Evolutionary conservation across 1,140 invertebrate genomes (phyloP).

Genomic region (Conus ventricosus): DNA sequence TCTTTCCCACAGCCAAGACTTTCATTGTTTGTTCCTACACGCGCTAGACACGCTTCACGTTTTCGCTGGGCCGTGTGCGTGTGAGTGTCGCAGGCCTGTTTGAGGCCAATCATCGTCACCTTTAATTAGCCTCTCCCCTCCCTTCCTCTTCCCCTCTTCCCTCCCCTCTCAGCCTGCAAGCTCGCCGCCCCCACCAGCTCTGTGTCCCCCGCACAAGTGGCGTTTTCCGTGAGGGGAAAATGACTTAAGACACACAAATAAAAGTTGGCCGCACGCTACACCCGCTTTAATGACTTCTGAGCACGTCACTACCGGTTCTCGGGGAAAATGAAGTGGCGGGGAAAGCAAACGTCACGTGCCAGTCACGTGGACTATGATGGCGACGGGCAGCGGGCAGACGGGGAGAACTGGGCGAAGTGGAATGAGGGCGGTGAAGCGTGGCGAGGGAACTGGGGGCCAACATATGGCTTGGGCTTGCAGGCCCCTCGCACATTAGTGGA

Average conservation of each 20-base stretch:
- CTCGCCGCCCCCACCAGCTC: too few relatives aligned
- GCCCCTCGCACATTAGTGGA: not conserved
- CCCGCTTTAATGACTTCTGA: conserved; percentile 1
- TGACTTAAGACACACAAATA: not conserved
- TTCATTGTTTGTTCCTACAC: not conserved
- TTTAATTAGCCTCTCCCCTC: not conserved
- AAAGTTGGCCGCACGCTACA: not conserved
- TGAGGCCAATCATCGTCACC: conserved; percentile 9
- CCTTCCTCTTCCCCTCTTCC: too few relatives aligned
- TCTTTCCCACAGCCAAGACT: not conserved
- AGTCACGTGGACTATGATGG: conserved; percentile 3
- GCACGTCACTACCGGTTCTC: not conserved
- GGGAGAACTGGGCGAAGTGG: not conserved
- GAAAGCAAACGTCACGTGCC: conserved; percentile 16
- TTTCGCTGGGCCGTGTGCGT: not conserved
- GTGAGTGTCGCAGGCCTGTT: not conserved
- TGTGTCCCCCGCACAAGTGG: too few relatives aligned
- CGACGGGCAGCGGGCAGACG: not conserved
- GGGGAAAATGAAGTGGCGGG: conserved; percentile 12
- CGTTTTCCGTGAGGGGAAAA: not conserved
- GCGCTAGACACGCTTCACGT: not conserved
- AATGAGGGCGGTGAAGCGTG: not conserved
- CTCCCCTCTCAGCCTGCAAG: too few relatives aligned
- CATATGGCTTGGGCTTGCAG: conserved; percentile 12
- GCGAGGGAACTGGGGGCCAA: not conserved